phyloP scores from a whole-genome alignment of 2,113 vertebrate genomes.

The Eidolon helvum region DNA sequence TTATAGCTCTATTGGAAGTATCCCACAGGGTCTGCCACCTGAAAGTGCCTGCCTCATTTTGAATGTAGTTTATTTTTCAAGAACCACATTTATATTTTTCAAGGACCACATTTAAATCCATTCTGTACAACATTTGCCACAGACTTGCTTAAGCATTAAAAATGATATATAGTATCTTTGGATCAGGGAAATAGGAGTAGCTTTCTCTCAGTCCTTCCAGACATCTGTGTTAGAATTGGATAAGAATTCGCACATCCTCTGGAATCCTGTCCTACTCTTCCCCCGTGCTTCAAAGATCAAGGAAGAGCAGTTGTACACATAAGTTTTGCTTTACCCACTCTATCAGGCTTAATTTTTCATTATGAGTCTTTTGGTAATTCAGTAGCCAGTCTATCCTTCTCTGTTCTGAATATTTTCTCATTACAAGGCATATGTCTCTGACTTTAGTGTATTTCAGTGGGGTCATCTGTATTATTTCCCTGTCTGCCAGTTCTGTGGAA shows the following conservation, averaged over 20 bases:
- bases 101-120: background rate
- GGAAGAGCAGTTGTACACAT: background rate
- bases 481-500: constrained; percentile 43
- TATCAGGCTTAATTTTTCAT: background rate
- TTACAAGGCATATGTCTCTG: background rate
- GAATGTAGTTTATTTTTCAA: background rate
- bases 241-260: background rate
- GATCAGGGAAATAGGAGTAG: background rate
- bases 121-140: background rate
- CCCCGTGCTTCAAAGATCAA: background rate
- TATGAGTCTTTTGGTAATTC: background rate
- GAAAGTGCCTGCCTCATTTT: background rate
- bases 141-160: background rate
- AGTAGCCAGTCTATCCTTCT: background rate
- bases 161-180: background rate
- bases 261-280: background rate
- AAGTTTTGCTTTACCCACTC: background rate
- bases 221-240: background rate
- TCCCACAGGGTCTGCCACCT: background rate
- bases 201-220: background rate
- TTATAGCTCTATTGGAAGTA: background rate
- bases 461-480: background rate
- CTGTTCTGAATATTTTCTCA: constrained; percentile 1
- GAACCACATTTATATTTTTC: background rate
- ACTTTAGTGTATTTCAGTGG: background rate